Evolutionary conservation across 2,113 vertebrate species (phyloP).

Genomic region (Bostrychus sinensis): DNA sequence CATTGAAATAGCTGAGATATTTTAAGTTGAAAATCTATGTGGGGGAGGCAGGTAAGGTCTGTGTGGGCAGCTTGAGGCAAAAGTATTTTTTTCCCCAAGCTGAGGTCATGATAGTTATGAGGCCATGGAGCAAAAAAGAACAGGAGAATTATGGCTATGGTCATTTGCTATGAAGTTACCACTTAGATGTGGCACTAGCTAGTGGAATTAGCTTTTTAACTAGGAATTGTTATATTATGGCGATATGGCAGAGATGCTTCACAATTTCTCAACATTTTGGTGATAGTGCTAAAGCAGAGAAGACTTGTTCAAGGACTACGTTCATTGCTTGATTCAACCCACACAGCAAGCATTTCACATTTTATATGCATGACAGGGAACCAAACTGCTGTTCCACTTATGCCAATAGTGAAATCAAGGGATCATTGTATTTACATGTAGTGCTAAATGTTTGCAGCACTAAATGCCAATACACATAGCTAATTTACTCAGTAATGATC

Average conservation of each 20-base stretch:
- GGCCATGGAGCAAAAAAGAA: slow-evolving; percentile 51
- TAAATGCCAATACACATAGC: too few species aligned
- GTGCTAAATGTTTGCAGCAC: too few species aligned
- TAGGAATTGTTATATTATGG: neutral
- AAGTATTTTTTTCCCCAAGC: slow-evolving; percentile 22
- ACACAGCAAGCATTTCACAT: too few species aligned
- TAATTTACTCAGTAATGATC: too few species aligned
- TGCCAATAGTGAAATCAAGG: too few species aligned
- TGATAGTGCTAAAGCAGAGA: neutral
- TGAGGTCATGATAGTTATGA: slow-evolving; percentile 52
- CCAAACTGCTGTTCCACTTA: too few species aligned
- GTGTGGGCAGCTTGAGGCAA: slow-evolving; percentile 21
- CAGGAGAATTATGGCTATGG: slow-evolving; percentile 37
- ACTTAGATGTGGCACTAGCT: neutral
- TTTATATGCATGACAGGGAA: too few species aligned
- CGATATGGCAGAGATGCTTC: too few species aligned
- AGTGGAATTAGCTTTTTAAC: neutral
- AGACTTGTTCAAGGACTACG: too few species aligned
- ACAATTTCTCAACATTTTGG: neutral
- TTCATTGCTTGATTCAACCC: too few species aligned
- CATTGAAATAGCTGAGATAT: slow-evolving; percentile 67
- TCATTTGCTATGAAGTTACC: slow-evolving; percentile 23
- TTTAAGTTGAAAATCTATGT: slow-evolving; percentile 48
- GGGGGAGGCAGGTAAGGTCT: slow-evolving; percentile 38
- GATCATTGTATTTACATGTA: too few species aligned